Conservation (phyloP, 1,140 invertebrate species). For the Zelostemma sp. region DNA sequence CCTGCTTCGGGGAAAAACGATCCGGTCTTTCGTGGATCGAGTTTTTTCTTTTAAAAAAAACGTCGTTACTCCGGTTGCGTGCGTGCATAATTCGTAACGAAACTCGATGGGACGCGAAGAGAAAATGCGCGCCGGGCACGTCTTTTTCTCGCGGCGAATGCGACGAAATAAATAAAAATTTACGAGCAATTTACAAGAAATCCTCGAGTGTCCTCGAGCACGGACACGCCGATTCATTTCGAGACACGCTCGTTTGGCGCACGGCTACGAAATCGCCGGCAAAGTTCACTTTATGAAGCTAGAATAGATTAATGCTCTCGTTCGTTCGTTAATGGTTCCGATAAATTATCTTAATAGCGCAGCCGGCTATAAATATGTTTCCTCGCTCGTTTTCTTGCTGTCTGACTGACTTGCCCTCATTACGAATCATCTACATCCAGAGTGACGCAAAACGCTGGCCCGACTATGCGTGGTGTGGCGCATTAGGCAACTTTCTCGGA, state of each 20-base stretch:
- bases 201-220: constrained; percentile 43
- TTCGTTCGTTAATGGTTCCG: constrained; percentile 68
- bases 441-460: constrained; percentile 1
- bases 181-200: constrained; percentile 56
- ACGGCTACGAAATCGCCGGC: constrained; percentile 66
- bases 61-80: no score
- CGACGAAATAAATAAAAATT: constrained; percentile 57
- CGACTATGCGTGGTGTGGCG: no score
- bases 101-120: neutral
- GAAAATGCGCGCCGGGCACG: neutral
- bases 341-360: constrained; percentile 70
- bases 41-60: no score
- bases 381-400: constrained; percentile 57
- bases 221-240: constrained; percentile 61
- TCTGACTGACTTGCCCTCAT: constrained; percentile 14
- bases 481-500: constrained; percentile 3
- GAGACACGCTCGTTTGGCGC: constrained; percentile 65
- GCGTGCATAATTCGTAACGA: no score
- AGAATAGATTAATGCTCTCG: constrained; percentile 69
- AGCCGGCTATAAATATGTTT: constrained; percentile 68
- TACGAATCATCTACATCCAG: constrained; percentile 16
- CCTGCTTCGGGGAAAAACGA: no score
- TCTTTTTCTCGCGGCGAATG: constrained; percentile 7
- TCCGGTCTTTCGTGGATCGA: no score
- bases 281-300: constrained; percentile 69